Evolutionary conservation across 2,113 vertebrate genomes (phyloP), one percentile per base, ranked within the genome.

Genomic region (Microcebus griseorufus): DNA sequence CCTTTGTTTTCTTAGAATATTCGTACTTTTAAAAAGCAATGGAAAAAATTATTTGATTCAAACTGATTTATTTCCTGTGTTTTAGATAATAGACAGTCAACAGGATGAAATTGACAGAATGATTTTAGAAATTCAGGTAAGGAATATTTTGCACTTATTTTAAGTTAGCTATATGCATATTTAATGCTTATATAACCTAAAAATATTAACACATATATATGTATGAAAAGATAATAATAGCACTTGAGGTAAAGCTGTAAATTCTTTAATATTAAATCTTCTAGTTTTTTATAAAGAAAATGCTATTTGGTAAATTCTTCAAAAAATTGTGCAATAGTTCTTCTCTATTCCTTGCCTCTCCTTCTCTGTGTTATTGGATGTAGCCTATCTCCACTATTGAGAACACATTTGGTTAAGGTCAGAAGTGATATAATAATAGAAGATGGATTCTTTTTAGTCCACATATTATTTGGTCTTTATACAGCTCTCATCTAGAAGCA

Each of bases 81-180:
- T 95, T 90, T 98, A 99, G 99, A 98, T 99, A 96, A 99, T 99
- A 86, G 98, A 99, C 97, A 99, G 98, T 97, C 99, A 99, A 96
- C 99, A 99, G 97, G 98, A 99, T 93, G 99, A 99, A 95, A 99
- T 99, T 82, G 98, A 99, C 84, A 98, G 98, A 79, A 98, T 99
- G 96, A 98, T 98, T 58, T 97, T 98, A 96, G 99, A 99, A 90
- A 98, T 99, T 65, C 98, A 97, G 99, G 98, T 99, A 98, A 99
- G 97, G 64, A 96, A 94, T 37, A 64, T 11, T 84, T 34, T 97
- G 5, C 96, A 9, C 73, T 96, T 67, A 78, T 95, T 97, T 96
- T 79, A 88, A 80, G 75, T 90, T 72, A 93, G 17, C 29, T 88
- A 4, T 51, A 34, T 90, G 62, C 13, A 53, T 20, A 65, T 82